A percentile compares a stretch with the other conserved stretches of the same genome.
Evolutionary conservation across 2,888 invertebrate species (phyloP).

Genomic region (Rhagonycha fulva): DNA sequence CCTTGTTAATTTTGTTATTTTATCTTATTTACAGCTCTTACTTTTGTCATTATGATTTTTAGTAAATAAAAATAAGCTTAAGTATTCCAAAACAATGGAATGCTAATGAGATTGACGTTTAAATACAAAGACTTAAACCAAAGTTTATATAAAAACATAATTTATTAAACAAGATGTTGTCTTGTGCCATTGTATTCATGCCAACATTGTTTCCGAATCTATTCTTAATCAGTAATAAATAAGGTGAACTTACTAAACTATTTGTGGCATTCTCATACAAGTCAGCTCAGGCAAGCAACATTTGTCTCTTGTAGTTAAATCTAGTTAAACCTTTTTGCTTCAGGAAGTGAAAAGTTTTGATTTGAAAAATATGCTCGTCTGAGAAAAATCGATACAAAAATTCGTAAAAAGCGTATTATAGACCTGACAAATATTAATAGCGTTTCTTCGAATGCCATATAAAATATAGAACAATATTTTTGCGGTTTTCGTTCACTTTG

Average conservation of each 20-base stretch:
- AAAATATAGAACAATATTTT: not conserved
- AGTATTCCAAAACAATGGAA: not conserved
- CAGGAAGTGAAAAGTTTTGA: not conserved
- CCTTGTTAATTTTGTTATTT: too few species aligned
- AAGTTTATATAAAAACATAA: not conserved
- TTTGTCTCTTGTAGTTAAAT: not conserved
- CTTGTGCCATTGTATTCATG: not conserved
- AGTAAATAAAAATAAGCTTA: too few species aligned
- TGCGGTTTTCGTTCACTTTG: not conserved
- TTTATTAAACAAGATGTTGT: not conserved
- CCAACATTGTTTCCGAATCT: not conserved
- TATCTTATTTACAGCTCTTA: too few species aligned
- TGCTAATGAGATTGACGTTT: not conserved
- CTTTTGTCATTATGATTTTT: too few species aligned
- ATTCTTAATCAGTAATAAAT: constrained; percentile 3
- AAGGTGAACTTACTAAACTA: not conserved
- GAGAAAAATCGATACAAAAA: too few species aligned
- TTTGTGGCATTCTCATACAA: not conserved
- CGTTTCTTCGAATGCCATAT: not conserved
- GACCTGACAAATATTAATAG: not conserved
- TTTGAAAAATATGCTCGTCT: not conserved
- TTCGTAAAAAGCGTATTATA: too few species aligned
- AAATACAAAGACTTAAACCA: not conserved
- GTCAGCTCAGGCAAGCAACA: not conserved
- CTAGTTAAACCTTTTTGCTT: not conserved